Evolutionary conservation across 2,113 vertebrate species (phyloP).

Genomic region (Gymnorhina tibicen): DNA sequence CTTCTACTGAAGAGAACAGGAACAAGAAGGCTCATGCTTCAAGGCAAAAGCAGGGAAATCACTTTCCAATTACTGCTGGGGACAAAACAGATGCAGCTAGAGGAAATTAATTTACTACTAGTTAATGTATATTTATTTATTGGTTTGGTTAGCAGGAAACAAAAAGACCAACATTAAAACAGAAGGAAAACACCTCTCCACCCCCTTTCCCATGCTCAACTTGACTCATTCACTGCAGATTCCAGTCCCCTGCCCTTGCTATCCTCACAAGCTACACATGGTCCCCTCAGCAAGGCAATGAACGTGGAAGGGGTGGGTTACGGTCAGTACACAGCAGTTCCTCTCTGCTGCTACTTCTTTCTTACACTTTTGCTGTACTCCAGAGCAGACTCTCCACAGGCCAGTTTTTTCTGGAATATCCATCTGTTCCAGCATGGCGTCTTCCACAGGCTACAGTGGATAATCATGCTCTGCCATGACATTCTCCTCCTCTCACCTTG

Average conservation of each 20-base stretch:
- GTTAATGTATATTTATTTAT: background rate
- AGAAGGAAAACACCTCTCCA: background rate
- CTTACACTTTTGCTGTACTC: background rate
- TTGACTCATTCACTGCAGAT: background rate
- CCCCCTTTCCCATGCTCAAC: background rate
- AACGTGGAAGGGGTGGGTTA: background rate
- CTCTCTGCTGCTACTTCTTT: background rate
- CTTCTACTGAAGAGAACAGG: background rate
- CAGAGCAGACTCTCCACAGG: background rate
- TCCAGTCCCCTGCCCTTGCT: background rate
- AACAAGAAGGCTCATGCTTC: background rate
- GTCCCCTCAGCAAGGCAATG: background rate
- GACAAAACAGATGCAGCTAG: background rate
- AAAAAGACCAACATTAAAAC: background rate
- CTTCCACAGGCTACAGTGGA: background rate
- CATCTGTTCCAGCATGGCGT: background rate
- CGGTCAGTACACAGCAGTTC: rapidly evolving
- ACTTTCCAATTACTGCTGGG: background rate
- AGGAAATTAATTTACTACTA: background rate
- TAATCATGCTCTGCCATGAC: background rate
- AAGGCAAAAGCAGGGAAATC: background rate
- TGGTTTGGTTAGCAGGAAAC: background rate
- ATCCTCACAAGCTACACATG: background rate
- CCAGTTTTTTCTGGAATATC: background rate
- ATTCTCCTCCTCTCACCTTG: background rate